phyloP scores from a whole-genome alignment of 2,797 vertebrate species.

The Hyperoplus immaculatus region DNA sequence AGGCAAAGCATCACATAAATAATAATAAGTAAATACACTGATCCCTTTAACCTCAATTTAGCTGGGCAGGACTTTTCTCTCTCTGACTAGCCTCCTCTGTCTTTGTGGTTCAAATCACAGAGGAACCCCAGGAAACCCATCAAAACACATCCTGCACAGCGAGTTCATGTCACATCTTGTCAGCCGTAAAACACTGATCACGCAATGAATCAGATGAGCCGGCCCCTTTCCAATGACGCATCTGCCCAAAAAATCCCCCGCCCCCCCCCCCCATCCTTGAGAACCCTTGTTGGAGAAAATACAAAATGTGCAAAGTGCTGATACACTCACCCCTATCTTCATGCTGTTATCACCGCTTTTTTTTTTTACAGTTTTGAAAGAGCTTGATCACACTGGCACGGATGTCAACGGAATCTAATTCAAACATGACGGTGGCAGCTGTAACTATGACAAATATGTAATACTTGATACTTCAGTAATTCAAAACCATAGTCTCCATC shows the following conservation, averaged over 20 bases:
- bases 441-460: constrained; percentile 35
- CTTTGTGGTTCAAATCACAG: constrained; percentile 53
- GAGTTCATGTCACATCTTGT: constrained; percentile 60
- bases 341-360: constrained; percentile 32
- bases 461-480: constrained; percentile 9
- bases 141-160: constrained; percentile 36
- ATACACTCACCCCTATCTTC: constrained; percentile 5
- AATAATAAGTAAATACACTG: constrained; percentile 2
- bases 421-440: constrained; percentile 28
- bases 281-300: constrained; percentile 31
- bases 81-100: constrained; percentile 18
- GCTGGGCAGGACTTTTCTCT: constrained; percentile 1
- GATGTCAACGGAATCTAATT: constrained; percentile 27
- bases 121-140: constrained; percentile 23
- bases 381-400: constrained; percentile 16
- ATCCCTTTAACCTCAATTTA: constrained; percentile 30
- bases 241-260: constrained; percentile 50
- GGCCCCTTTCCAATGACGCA: constrained; percentile 32
- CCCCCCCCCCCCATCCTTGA: background rate
- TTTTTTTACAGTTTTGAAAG: constrained; percentile 31
- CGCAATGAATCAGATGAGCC: constrained; percentile 51
- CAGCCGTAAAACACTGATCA: constrained; percentile 50
- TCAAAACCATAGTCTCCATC: constrained; percentile 28
- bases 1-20: constrained; percentile 30
- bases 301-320: constrained; percentile 11